phyloP scores from a whole-genome alignment of 2,797 vertebrate species.

The Echeneis naucrates region DNA sequence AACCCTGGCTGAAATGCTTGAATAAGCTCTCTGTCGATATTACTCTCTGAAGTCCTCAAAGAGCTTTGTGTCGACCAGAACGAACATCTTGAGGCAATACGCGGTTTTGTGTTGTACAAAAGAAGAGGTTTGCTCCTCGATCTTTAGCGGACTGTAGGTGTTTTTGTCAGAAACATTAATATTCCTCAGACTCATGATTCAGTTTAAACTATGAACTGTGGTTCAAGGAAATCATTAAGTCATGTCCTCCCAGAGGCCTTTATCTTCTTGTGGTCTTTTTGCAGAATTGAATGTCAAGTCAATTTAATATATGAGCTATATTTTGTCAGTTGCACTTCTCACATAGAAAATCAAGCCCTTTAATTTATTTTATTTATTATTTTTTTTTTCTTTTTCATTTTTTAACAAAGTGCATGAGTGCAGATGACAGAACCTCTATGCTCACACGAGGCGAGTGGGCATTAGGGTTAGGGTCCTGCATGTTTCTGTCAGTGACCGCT shows the following conservation, averaged over 20 bases:
- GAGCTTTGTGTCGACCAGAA: conserved; percentile 8
- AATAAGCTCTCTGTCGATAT: conserved; percentile 19
- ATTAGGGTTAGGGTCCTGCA: conserved; percentile 1
- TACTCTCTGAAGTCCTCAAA: conserved; percentile 21
- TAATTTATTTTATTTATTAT: no score
- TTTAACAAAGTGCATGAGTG: conserved; percentile 10
- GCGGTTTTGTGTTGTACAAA: conserved; percentile 22
- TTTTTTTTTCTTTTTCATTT: no score
- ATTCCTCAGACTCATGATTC: conserved; percentile 47
- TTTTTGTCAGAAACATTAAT: conserved; percentile 52
- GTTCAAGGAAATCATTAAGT: conserved; percentile 64
- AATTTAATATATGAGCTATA: conserved; percentile 23
- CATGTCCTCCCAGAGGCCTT: conserved; percentile 31
- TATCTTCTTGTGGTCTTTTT: conserved; percentile 20
- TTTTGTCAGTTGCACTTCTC: conserved; percentile 17
- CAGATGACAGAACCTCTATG: conserved; percentile 1
- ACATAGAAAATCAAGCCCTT: background rate
- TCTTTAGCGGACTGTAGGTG: conserved; percentile 38
- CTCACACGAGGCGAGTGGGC: background rate
- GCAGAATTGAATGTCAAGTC: conserved; percentile 34
- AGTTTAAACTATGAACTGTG: conserved; percentile 61
- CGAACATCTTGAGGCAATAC: conserved; percentile 32
- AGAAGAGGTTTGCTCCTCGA: conserved; percentile 18
- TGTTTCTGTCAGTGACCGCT: background rate
- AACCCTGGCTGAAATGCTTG: conserved; percentile 6